A percentile compares a stretch with the other conserved stretches of the same genome.
Evolutionary conservation across 1,140 invertebrate species (phyloP).

Genomic region (Bombus ignitus): DNA sequence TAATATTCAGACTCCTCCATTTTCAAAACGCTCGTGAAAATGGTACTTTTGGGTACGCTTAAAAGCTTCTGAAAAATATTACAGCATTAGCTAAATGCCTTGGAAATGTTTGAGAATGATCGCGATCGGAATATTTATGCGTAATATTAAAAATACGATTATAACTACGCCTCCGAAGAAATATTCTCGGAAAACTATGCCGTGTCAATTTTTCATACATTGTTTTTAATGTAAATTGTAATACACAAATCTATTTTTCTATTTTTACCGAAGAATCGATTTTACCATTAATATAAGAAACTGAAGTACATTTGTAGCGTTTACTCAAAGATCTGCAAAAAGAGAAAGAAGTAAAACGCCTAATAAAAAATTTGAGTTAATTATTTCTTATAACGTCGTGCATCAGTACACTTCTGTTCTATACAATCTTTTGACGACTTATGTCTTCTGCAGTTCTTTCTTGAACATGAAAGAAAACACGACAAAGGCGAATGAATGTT

Average conservation of each 20-base stretch:
- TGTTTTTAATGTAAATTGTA: too few relatives aligned
- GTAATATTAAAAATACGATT: too few relatives aligned
- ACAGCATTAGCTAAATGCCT: constrained; percentile 9
- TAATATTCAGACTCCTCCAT: too few relatives aligned
- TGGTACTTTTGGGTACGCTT: background rate
- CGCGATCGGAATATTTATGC: too few relatives aligned
- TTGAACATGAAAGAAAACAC: background rate
- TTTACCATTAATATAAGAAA: too few relatives aligned
- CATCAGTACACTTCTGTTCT: background rate
- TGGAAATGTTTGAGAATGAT: constrained; percentile 18
- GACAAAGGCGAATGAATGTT: background rate
- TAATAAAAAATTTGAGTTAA: background rate
- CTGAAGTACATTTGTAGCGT: too few relatives aligned
- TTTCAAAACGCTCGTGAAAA: background rate
- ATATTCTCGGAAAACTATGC: too few relatives aligned
- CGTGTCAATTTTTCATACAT: too few relatives aligned
- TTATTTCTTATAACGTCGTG: background rate
- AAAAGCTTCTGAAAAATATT: constrained; percentile 31
- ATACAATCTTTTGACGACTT: background rate
- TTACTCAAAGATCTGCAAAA: background rate
- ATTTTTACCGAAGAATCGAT: too few relatives aligned
- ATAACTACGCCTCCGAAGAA: too few relatives aligned
- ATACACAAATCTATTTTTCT: too few relatives aligned
- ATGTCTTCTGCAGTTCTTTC: background rate
- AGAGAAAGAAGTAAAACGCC: too few relatives aligned